Evolutionary conservation across 2,113 vertebrate genomes (phyloP).

Genomic region (Myrmecobius fasciatus): DNA sequence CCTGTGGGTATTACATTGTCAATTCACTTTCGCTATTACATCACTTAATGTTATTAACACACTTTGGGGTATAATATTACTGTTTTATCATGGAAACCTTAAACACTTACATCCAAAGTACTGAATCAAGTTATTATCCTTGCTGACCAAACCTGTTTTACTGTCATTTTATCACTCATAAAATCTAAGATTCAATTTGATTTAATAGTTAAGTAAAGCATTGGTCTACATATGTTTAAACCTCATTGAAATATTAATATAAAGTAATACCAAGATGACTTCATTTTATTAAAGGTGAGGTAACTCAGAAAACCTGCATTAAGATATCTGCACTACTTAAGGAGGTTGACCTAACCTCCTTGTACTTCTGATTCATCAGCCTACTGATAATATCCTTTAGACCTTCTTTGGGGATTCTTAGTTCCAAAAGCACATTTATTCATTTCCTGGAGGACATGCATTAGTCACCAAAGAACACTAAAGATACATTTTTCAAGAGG

Average conservation of each 20-base stretch:
- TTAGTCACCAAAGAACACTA: conserved; percentile 31
- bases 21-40: conserved; percentile 96
- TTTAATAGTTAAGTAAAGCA: conserved; percentile 83
- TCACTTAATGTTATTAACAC: conserved; percentile 99
- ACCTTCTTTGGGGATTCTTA: conserved; percentile 70
- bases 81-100: conserved; percentile 97
- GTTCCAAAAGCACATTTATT: conserved; percentile 63
- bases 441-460: conserved; percentile 54
- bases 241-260: conserved; percentile 82
- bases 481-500: conserved; percentile 60
- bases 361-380: conserved; percentile 76
- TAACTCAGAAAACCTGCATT: conserved; percentile 80
- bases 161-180: conserved; percentile 87
- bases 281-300: conserved; percentile 87
- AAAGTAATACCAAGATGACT: conserved; percentile 84
- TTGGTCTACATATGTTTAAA: conserved; percentile 80
- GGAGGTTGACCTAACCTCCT: conserved; percentile 81
- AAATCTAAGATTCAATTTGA: conserved; percentile 88
- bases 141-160: conserved; percentile 88
- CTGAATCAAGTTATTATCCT: conserved; percentile 96
- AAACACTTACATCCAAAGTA: conserved; percentile 96
- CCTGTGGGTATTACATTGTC: conserved; percentile 93
- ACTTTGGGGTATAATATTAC: conserved; percentile 98
- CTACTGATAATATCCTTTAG: conserved; percentile 74
- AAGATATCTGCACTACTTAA: conserved; percentile 72